phyloP scores from a whole-genome alignment of 2,888 invertebrate species.

The Tubulanus polymorphus region DNA sequence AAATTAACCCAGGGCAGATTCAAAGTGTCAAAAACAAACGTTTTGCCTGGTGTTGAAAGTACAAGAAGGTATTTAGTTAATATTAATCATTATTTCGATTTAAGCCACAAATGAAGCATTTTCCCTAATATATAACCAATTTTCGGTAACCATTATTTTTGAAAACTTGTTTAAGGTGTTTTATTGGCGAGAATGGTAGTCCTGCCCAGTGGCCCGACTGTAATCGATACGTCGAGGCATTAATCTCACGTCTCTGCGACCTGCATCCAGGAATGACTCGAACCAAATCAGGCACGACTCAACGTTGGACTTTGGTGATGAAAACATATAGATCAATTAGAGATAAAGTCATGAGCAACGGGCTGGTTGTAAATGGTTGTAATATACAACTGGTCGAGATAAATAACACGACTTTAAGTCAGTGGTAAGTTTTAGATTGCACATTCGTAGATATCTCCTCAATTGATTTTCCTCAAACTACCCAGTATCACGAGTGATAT shows the following conservation, averaged over 20 bases:
- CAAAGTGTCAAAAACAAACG: constrained; percentile 5
- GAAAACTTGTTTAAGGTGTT: constrained; percentile 5
- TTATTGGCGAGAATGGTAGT: constrained; percentile 8
- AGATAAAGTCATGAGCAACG: constrained; percentile 1
- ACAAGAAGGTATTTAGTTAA: constrained; percentile 14
- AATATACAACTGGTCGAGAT: constrained; percentile 9
- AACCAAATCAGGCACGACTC: not conserved
- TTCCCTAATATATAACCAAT: too few species aligned
- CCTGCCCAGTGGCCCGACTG: constrained; percentile 8
- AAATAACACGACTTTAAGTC: not conserved
- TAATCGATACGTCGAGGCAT: constrained; percentile 12
- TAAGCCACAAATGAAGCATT: too few species aligned
- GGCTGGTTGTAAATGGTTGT: not conserved
- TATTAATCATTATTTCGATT: too few species aligned
- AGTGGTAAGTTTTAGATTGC: not conserved
- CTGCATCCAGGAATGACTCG: not conserved
- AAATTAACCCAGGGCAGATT: constrained; percentile 7
- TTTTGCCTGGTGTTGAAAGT: constrained; percentile 13
- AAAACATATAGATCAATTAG: constrained; percentile 6
- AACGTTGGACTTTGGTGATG: constrained; percentile 5
- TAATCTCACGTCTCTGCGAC: constrained; percentile 3
- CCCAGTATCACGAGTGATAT: too few species aligned
- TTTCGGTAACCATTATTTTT: too few species aligned
- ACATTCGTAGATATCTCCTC: too few species aligned
- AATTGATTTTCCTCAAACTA: too few species aligned